These are phyloP conservation scores for Sipha maydis DNA, from an alignment of 2,888 invertebrate genomes.

Conservation along the genomic window DNA sequence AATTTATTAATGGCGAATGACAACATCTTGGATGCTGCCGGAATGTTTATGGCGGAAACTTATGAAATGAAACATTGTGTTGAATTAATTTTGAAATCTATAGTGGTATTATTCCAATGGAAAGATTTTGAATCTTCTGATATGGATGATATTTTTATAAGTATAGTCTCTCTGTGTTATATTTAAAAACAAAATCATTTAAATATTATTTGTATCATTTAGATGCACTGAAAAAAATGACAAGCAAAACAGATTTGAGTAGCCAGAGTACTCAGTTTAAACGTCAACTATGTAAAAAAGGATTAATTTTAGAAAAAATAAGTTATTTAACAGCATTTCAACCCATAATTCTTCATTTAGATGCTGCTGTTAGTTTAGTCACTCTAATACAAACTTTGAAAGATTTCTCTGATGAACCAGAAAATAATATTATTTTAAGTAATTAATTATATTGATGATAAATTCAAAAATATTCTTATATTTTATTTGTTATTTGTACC, in stretches of 20 bases:
- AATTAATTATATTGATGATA: conserved; percentile 27
- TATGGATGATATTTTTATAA: conserved; percentile 67
- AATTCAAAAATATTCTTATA: not conserved
- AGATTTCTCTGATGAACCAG: conserved; percentile 68
- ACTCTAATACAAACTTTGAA: conserved; percentile 71
- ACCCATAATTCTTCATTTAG: conserved; percentile 71
- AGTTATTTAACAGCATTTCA: conserved; percentile 69
- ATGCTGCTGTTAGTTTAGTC: conserved; percentile 71
- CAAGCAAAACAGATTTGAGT: conserved; percentile 23
- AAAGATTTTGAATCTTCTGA: conserved; percentile 68
- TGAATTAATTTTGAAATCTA: conserved; percentile 68
- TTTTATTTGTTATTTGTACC: conserved; percentile 57
- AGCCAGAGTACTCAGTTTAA: conserved; percentile 55
- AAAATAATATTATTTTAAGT: conserved; percentile 58
- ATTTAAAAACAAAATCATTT: not conserved
- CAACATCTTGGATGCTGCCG: conserved; percentile 72
- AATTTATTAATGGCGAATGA: conserved; percentile 70
- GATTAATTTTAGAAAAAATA: conserved; percentile 65
- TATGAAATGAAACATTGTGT: conserved; percentile 69
- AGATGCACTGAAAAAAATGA: conserved; percentile 52
- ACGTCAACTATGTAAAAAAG: conserved; percentile 25
- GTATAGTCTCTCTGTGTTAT: conserved; percentile 53
- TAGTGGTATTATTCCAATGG: conserved; percentile 71
- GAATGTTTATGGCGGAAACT: conserved; percentile 71
- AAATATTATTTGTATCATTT: conserved; percentile 9